phyloP scores from a whole-genome alignment of 2,113 vertebrate genomes.

The Anarhynchus alexandrinus region DNA sequence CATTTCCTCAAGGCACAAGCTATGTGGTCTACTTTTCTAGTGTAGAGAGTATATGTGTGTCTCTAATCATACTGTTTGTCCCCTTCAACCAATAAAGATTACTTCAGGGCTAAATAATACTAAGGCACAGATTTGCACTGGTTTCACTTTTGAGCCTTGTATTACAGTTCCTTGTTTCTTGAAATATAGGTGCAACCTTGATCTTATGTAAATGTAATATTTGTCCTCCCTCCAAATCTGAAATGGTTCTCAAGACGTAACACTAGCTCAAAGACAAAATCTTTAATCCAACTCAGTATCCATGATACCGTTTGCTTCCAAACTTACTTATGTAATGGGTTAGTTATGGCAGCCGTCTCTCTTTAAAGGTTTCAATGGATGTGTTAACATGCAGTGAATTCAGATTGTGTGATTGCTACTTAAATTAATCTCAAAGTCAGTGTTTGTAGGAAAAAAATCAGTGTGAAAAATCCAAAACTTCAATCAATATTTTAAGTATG shows the following conservation, averaged over 20 bases:
- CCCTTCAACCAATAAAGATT: not conserved
- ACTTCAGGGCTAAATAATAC: not conserved
- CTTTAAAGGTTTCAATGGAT: not conserved
- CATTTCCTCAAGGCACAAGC: not conserved
- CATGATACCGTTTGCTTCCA: not conserved
- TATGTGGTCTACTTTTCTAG: not conserved
- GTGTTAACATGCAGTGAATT: not conserved
- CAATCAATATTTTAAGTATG: not conserved
- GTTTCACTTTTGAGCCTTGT: not conserved
- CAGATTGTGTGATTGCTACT: not conserved
- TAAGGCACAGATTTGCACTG: not conserved
- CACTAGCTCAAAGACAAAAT: not conserved
- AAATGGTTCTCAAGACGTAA: not conserved
- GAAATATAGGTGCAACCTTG: not conserved
- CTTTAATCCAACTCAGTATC: not conserved
- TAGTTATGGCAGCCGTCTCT: not conserved
- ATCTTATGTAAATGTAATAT: not conserved
- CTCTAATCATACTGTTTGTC: not conserved
- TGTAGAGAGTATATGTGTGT: not conserved
- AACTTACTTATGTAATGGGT: not conserved
- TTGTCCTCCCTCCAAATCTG: not conserved
- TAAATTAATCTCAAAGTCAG: not conserved
- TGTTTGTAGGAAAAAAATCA: not conserved
- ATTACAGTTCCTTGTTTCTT: not conserved
- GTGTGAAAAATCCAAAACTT: not conserved